Conservation (phyloP, 2,113 vertebrate species). For the Baryphthengus martii region DNA sequence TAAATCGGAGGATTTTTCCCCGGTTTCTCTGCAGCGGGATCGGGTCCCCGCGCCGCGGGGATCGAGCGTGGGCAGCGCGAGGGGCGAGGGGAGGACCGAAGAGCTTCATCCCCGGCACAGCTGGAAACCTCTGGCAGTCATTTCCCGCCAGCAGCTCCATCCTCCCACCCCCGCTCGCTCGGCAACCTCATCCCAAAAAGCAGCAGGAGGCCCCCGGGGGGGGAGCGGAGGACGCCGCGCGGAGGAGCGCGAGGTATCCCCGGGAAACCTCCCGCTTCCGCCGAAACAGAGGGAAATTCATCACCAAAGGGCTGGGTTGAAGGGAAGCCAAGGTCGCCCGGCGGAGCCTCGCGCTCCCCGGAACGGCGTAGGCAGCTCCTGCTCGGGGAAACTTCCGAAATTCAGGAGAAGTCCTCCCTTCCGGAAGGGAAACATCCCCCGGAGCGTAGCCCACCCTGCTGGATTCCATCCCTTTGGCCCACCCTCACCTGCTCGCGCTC, state of each 20-base stretch:
- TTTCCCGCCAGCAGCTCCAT: background rate
- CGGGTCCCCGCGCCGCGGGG: fast-evolving
- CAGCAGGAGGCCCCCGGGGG: background rate
- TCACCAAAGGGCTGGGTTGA: background rate
- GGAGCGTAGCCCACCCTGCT: fast-evolving
- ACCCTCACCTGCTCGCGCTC: background rate
- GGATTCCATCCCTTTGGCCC: background rate
- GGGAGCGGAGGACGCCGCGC: background rate
- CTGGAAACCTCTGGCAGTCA: slow-evolving; percentile 2
- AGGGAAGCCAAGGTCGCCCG: background rate
- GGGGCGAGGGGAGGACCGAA: fast-evolving
- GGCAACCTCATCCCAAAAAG: background rate
- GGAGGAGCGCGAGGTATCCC: background rate
- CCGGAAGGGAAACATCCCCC: background rate
- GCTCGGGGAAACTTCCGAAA: fast-evolving
- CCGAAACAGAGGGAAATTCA: background rate
- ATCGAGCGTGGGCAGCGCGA: background rate
- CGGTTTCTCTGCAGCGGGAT: background rate
- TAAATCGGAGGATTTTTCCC: fast-evolving
- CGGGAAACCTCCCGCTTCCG: background rate
- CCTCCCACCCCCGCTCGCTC: background rate
- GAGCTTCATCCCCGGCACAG: background rate
- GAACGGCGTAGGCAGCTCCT: background rate
- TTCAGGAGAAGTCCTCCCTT: background rate
- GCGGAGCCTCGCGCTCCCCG: background rate